Conservation (phyloP, 2,113 vertebrate genomes). For the Odocoileus virginianus region DNA sequence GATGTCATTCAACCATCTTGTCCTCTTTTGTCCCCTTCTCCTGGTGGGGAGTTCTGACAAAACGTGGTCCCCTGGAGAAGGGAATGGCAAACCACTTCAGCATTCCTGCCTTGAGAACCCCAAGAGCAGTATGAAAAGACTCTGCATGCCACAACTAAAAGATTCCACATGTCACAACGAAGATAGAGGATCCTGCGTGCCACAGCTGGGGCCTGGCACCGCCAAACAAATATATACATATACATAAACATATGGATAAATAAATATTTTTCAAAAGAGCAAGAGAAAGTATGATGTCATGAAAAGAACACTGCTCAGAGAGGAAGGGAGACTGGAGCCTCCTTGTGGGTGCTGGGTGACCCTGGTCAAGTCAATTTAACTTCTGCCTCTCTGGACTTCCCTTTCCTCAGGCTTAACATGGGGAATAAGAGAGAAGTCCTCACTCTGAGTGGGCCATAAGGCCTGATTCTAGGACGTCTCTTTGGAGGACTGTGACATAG, state of each 20-base stretch:
- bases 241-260: not conserved
- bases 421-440: not conserved
- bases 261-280: not conserved
- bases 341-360: not conserved
- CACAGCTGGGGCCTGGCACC: not conserved
- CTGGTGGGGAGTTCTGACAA: not conserved
- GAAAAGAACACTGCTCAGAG: not conserved
- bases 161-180: not conserved
- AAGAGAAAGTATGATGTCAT: rapidly evolving
- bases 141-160: not conserved
- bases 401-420: not conserved
- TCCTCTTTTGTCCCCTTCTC: not conserved
- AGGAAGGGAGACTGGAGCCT: not conserved
- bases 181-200: not conserved
- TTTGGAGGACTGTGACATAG: not conserved
- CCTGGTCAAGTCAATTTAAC: not conserved
- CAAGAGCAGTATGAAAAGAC: not conserved
- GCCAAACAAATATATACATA: not conserved
- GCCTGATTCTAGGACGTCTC: not conserved
- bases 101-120: not conserved
- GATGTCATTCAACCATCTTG: not conserved
- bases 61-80: not conserved
- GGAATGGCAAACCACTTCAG: not conserved
- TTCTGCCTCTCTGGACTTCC: not conserved
- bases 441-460: not conserved